Base-by-base conservation (phyloP, 2,797 vertebrate species). In the Oreortyx pictus region DNA sequence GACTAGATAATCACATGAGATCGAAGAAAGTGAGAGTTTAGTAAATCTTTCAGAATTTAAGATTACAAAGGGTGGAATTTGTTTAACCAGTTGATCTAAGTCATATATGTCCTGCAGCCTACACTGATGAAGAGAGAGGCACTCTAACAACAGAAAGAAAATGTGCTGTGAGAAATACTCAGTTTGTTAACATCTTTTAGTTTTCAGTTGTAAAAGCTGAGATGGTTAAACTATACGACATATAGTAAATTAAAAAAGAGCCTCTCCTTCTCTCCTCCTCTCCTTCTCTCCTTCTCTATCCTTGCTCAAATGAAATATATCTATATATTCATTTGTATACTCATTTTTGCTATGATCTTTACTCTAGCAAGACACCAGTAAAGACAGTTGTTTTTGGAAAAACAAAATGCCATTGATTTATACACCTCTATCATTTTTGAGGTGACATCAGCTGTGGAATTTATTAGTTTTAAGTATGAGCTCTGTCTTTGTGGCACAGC, bases 21-120 rank as follows among this genome's bases (percentile, higher is more conserved):
- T 82, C 0, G 27, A 96, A 95, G 52, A 72, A 90, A 80, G 88
- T 14, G 64, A 96, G 78, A 95, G 88, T 83, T 89, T 66, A 76
- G 60, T 82, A 95, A 96, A 92, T 86, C 65, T 88, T 92, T 93
- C 64, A 88, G 79, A 96, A 39, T 3, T 94, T 90, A 91, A 95
- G 66, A 94, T 84, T 79, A 95, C 65, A 83, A 93, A 95, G 41
- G 2, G 22, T 78, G 62, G 50, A 80, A 89, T 82, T 88, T 90
- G 19, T 64, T 82, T 57, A 49, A 54, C 88, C 68, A 59, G 47
- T 86, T 91, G 37, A 81, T 15, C 92, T 79, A 74, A 83, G 73
- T 93, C 60, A 87, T 81, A 83, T 93, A 82, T 62, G 14, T 27
- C 89, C 64, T 88, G 8, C 41, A 82, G 35, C 68, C 64, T 29